Evolutionary conservation across 2,888 invertebrate species (phyloP), one percentile per base, ranked within the genome.

Genomic region (Anarsia innoxiella): DNA sequence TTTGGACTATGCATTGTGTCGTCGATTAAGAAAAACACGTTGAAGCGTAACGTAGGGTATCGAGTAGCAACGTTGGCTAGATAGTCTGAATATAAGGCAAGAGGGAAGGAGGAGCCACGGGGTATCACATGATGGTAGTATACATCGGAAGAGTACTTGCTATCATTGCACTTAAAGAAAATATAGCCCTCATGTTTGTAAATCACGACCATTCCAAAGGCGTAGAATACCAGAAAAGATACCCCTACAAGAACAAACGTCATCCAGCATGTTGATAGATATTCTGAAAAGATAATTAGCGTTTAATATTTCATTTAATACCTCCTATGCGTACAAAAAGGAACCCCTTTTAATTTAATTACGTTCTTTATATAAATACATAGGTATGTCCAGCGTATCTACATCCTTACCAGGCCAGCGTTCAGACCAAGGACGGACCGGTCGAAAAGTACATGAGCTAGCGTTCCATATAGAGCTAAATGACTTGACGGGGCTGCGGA

Each of bases 241-340:
- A 80, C 70, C 16, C 70, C 71, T 10, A 82, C 45, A 12, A 82
- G 50, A 39, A 75, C 67, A 4, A 73, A 45, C 1, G 79, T 71
- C 71, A 82, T 75, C 80, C 83, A 82, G 47, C 76, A 79, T 31
- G 73, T 71, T 4, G 79, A 77, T 31, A 79, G 44, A 15, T 70
- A 63, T 54, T 83, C 83, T 84, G 78, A 29, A 77, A 76, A 36
- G 23, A 44, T 39, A 29, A 34, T 16, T 30, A 5, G n/a, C n/a
- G n/a, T n/a, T n/a, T n/a, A n/a, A n/a, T n/a, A n/a, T n/a, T n/a
- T n/a, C n/a, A n/a, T n/a, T n/a, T n/a, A n/a, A n/a, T n/a, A n/a
- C n/a, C n/a, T n/a, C n/a, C n/a, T n/a, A n/a, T n/a, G n/a, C n/a
- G n/a, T n/a, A n/a, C n/a, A n/a, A n/a, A n/a, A n/a, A n/a, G n/a